Base-by-base conservation (phyloP, 2,888 invertebrate species). In the Drosophila kuntzei region DNA sequence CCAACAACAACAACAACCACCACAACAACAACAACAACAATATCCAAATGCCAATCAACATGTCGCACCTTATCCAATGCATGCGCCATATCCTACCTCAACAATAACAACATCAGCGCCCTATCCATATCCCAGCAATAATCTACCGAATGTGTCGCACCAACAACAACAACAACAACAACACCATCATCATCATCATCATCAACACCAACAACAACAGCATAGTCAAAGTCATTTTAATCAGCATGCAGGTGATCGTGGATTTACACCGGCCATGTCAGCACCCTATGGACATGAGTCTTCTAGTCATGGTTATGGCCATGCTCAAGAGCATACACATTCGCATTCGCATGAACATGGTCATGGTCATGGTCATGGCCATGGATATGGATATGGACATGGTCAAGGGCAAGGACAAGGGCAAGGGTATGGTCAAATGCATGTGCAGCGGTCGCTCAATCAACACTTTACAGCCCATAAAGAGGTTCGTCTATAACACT, bases 401-500 rank as follows among this genome's bases (percentile, higher is more conserved):
- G 59, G 16, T 8, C 51, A 44, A 2, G 66, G 39, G 9, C n/a
- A 55, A 18, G 51, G 47, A 1, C 47, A 47, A 5, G 59, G 47
- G 18, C 63, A 64, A 11, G 75, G 69, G 39, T 46, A 81, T 63
- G 54, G 55, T 46, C 68, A 53, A 69, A 55, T 78, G 65, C 70
- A 69, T 49, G 27, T 43, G 75, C 74, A 82, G 69, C 74, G 64
- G 60, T 67, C 76, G 51, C 53, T 53, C 80, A 79, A 67, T 67
- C 60, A 68, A 54, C 57, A 50, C 39, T 67, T 63, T 69, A 65
- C 79, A 79, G 80, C 78, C 70, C 83, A 79, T 55, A 90, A 81
- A 88, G 90, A 91, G 91, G 91, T 92, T 91, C 89, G 91, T 91
- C 58, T 50, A 58, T 58, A 50, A 50, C 36, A 16, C n/a, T 37